Evolutionary conservation across 30 jellyfish, hydroid and myxozoan species (phyloP).

Genomic region (Hydractinia echinata): DNA sequence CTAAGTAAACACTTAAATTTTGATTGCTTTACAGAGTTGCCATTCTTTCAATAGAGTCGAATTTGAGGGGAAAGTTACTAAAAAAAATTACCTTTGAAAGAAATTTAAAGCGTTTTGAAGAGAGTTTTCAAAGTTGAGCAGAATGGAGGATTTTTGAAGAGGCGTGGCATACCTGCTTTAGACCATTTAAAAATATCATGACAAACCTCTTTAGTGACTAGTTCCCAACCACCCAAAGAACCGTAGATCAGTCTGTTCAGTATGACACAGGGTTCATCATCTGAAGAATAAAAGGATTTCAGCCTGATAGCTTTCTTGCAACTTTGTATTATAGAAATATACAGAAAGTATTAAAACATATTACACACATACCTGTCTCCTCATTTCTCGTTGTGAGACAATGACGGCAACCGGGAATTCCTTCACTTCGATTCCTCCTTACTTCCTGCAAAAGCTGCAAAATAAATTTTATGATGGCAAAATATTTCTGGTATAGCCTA

Average conservation of each 20-base stretch:
- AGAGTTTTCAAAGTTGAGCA: no score
- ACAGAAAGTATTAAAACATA: neutral
- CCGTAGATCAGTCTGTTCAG: neutral
- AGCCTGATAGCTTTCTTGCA: neutral
- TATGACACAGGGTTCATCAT: conserved; percentile 1
- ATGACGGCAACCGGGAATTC: neutral
- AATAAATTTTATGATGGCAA: no score
- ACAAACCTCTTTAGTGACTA: conserved; percentile 8
- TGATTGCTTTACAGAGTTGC: no score
- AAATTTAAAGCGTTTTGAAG: no score
- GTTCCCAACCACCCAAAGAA: neutral
- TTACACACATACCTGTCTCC: neutral
- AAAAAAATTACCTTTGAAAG: no score
- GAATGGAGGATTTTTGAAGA: no score
- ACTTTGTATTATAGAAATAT: neutral
- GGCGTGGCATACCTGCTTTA: no score
- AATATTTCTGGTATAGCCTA: no score
- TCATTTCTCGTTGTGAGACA: neutral
- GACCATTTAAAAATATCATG: neutral
- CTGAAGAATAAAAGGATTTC: neutral
- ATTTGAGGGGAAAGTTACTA: no score
- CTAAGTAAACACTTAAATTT: no score
- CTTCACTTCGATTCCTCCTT: neutral
- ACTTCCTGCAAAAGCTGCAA: neutral
- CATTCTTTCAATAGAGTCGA: no score